Conservation (phyloP, 2,113 vertebrate species). For the Myodes glareolus region DNA sequence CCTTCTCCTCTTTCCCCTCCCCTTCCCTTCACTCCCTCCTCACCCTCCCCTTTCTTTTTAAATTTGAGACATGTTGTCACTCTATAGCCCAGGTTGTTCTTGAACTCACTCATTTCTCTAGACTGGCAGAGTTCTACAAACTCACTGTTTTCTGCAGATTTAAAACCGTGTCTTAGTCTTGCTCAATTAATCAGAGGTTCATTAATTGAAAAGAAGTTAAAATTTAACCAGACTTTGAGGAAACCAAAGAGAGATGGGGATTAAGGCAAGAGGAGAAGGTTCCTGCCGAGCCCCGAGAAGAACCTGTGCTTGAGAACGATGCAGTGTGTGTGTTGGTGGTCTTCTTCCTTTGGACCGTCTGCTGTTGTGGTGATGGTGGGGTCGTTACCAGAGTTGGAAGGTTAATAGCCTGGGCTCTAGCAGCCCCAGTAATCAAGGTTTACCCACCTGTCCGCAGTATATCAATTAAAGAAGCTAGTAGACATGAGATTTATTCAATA, state of each 20-base stretch:
- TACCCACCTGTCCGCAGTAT: background rate
- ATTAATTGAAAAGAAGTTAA: conserved; percentile 26
- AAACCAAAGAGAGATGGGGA: background rate
- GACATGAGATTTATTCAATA: background rate
- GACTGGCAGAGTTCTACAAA: background rate
- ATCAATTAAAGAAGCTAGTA: background rate
- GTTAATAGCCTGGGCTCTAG: background rate
- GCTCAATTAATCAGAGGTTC: background rate
- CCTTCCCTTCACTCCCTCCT: background rate
- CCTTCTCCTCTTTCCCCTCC: background rate
- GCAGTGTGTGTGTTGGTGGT: too few relatives aligned
- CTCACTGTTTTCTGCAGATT: background rate
- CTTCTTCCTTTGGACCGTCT: background rate
- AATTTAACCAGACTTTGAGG: background rate
- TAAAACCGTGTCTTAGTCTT: background rate
- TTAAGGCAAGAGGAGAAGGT: background rate
- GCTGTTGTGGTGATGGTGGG: too few relatives aligned
- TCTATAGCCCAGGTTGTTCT: background rate
- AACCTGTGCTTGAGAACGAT: background rate
- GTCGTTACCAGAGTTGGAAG: background rate
- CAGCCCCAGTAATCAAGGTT: background rate
- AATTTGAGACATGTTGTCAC: background rate
- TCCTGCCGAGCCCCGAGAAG: background rate
- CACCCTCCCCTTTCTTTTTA: background rate
- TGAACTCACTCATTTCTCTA: background rate